phyloP scores from a whole-genome alignment of 2,888 invertebrate genomes.

The Acronicta aceris region DNA sequence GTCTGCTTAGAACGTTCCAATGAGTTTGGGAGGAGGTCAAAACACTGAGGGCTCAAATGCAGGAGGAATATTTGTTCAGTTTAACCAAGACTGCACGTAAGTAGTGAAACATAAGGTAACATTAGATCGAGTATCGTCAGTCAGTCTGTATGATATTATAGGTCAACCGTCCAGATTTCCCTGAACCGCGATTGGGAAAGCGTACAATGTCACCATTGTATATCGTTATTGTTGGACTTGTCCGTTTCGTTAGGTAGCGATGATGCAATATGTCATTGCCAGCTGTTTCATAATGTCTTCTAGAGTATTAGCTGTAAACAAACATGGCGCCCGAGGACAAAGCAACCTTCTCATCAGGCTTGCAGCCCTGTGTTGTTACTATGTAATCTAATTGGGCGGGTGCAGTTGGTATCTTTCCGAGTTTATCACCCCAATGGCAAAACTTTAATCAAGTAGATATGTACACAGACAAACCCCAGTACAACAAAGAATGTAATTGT shows the following conservation, averaged over 20 bases:
- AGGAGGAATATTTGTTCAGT: slow-evolving; percentile 97
- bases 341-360: slow-evolving; percentile 2
- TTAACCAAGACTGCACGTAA: slow-evolving; percentile 99
- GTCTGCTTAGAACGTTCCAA: slow-evolving; percentile 90
- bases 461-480: not conserved
- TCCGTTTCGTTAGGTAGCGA: slow-evolving; percentile 60
- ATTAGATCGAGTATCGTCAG: slow-evolving; percentile 3
- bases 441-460: not conserved
- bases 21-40: slow-evolving; percentile 94
- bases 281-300: slow-evolving; percentile 75
- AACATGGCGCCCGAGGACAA: slow-evolving; percentile 65
- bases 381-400: not conserved
- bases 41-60: slow-evolving; percentile 93
- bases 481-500: slow-evolving; percentile 1
- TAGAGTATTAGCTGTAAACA: slow-evolving; percentile 65
- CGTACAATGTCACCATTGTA: slow-evolving; percentile 66
- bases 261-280: slow-evolving; percentile 86
- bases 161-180: slow-evolving; percentile 46
- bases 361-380: not conserved
- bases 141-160: slow-evolving; percentile 10
- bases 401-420: not conserved
- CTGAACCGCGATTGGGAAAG: slow-evolving; percentile 62
- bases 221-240: slow-evolving; percentile 57
- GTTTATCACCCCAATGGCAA: too few species aligned
- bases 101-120: slow-evolving; percentile 74